Evolutionary conservation across 2,888 invertebrate species (phyloP).

Genomic region (Eumacrocentrus americanus): DNA sequence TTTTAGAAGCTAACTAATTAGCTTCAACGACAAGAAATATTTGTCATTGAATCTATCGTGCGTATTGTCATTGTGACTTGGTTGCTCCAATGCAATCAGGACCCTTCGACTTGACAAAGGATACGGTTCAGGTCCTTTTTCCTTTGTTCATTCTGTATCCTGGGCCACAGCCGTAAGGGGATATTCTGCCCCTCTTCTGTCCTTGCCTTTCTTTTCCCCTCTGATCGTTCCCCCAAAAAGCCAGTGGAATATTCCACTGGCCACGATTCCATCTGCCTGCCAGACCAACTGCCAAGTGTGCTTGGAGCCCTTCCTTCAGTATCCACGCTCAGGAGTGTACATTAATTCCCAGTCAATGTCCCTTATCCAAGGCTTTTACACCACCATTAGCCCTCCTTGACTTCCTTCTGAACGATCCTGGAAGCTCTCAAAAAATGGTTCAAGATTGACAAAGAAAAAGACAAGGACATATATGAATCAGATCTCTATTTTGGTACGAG

Average conservation of each 20-base stretch:
- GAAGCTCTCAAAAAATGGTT: neutral
- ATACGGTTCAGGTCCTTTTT: no score
- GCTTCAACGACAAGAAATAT: no score
- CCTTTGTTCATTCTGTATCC: no score
- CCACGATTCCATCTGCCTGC: conserved; percentile 22
- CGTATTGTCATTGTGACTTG: no score
- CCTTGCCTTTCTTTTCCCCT: conserved; percentile 1
- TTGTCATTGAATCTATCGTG: no score
- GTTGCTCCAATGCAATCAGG: no score
- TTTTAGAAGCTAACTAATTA: no score
- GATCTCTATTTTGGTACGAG: no score
- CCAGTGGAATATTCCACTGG: conserved; percentile 40
- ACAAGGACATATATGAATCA: neutral
- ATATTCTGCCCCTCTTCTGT: conserved; percentile 1
- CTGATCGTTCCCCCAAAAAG: conserved; percentile 4
- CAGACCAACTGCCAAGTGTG: conserved; percentile 18
- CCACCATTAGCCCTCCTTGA: neutral
- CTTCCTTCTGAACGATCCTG: neutral
- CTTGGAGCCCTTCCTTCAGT: conserved; percentile 18
- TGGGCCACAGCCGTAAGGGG: no score
- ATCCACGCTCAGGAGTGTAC: conserved; percentile 9
- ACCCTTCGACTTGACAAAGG: no score
- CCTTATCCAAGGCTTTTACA: neutral
- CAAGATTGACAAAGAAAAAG: neutral
- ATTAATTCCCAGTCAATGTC: neutral